Evolutionary conservation across 2,888 invertebrate genomes (phyloP).

Genomic region (Malthinus seriepunctatus): DNA sequence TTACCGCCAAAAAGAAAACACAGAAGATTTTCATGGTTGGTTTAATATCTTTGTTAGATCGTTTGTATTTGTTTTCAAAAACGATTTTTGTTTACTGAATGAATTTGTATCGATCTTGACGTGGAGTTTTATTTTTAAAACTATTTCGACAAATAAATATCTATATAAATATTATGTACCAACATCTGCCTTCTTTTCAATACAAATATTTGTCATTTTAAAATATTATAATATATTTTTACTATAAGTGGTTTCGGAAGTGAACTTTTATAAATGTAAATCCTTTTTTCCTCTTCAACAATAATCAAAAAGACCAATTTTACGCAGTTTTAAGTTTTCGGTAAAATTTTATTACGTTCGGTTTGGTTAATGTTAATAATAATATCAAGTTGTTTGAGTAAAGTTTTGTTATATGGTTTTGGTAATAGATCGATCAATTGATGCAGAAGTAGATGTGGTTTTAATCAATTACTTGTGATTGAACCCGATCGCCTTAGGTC

Average conservation of each 20-base stretch:
- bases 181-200: slow-evolving; percentile 18
- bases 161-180: slow-evolving; percentile 11
- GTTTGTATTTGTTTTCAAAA: slow-evolving; percentile 40
- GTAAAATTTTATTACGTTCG: background rate
- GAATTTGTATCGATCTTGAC: slow-evolving; percentile 33
- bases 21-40: slow-evolving; percentile 40
- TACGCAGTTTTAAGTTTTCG: background rate
- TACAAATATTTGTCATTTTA: slow-evolving; percentile 1
- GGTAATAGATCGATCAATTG: slow-evolving; percentile 46
- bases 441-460: slow-evolving; percentile 48
- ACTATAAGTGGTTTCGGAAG: slow-evolving; percentile 17
- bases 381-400: background rate
- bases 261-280: background rate
- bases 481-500: slow-evolving; percentile 52
- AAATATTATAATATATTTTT: background rate
- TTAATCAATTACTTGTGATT: slow-evolving; percentile 55
- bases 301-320: background rate
- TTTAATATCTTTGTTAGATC: slow-evolving; percentile 40
- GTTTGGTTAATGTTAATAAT: background rate
- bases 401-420: slow-evolving; percentile 8
- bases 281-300: slow-evolving; percentile 1
- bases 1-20: slow-evolving; percentile 41
- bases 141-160: slow-evolving; percentile 18
- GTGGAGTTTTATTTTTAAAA: slow-evolving; percentile 25
- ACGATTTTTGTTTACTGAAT: slow-evolving; percentile 31